phyloP scores from a whole-genome alignment of 2,888 invertebrate genomes.

The Xiphydria camelus region DNA sequence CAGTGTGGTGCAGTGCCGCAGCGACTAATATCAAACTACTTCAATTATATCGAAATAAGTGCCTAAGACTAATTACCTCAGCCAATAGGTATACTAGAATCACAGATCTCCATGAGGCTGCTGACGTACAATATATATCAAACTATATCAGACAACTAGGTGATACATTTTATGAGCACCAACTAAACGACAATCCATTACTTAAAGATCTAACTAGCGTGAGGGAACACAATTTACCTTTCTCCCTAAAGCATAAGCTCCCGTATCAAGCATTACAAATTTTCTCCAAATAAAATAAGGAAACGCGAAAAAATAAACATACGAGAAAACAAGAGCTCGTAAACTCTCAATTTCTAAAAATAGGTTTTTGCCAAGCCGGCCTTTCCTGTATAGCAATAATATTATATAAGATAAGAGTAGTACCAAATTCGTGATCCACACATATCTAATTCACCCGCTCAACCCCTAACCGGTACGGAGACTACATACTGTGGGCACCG shows the following conservation, averaged over 20 bases:
- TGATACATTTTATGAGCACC: conserved; percentile 10
- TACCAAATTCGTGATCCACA: no score
- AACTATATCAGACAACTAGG: conserved; percentile 10
- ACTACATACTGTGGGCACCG: no score
- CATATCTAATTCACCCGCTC: no score
- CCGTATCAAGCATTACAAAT: conserved; percentile 19
- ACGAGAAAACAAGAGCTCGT: no score
- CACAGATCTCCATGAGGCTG: conserved; percentile 7
- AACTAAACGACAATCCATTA: conserved; percentile 5
- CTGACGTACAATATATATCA: conserved; percentile 4
- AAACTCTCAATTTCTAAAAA: no score
- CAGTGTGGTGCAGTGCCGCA: conserved; percentile 21
- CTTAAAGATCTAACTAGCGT: conserved; percentile 12
- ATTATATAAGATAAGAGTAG: no score
- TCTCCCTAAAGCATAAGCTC: conserved; percentile 21
- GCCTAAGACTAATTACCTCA: conserved; percentile 5
- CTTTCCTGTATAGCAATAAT: no score
- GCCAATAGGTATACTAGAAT: conserved; percentile 15
- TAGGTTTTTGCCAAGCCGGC: no score
- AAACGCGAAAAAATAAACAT: not conserved
- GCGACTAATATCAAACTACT: no score
- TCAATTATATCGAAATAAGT: conserved; percentile 18
- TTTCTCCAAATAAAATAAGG: conserved; percentile 11
- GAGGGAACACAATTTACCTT: conserved; percentile 10
- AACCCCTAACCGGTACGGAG: no score